phyloP scores from a whole-genome alignment of 2,113 vertebrate genomes.

The Pterophyllum scalare region DNA sequence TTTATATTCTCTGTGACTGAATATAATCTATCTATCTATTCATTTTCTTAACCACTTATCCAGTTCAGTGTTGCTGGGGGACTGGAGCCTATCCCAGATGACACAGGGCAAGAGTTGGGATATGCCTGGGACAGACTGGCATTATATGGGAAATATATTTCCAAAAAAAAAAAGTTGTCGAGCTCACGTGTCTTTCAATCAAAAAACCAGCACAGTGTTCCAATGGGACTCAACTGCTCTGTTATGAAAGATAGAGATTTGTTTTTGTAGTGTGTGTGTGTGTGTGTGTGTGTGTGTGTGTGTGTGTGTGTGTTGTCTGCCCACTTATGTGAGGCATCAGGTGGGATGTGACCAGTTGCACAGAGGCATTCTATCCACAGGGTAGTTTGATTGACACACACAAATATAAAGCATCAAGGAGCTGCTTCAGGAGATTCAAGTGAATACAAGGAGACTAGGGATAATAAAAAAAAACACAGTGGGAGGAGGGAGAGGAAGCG shows the following conservation, averaged over 20 bases:
- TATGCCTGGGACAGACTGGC: too few species aligned
- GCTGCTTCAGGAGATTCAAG: neutral
- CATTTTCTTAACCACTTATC: neutral
- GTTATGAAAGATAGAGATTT: neutral
- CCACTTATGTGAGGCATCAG: neutral
- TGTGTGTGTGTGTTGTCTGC: neutral
- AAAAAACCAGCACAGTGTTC: neutral
- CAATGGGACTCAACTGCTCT: neutral
- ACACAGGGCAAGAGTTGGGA: neutral
- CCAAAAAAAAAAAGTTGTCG: neutral
- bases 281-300: neutral
- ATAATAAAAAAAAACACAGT: neutral
- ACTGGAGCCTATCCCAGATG: neutral
- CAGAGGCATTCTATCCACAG: neutral
- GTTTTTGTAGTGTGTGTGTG: neutral
- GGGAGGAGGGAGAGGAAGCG: neutral
- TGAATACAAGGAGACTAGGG: neutral
- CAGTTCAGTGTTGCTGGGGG: neutral
- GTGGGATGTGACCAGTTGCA: neutral
- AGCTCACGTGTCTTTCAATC: neutral
- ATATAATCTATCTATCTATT: neutral
- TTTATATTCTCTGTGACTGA: neutral
- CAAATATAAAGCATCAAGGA: slow-evolving; percentile 4
- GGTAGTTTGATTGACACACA: neutral
- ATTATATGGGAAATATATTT: neutral